phyloP scores from a whole-genome alignment of 1,140 invertebrate species.

The Chironomus tepperi region DNA sequence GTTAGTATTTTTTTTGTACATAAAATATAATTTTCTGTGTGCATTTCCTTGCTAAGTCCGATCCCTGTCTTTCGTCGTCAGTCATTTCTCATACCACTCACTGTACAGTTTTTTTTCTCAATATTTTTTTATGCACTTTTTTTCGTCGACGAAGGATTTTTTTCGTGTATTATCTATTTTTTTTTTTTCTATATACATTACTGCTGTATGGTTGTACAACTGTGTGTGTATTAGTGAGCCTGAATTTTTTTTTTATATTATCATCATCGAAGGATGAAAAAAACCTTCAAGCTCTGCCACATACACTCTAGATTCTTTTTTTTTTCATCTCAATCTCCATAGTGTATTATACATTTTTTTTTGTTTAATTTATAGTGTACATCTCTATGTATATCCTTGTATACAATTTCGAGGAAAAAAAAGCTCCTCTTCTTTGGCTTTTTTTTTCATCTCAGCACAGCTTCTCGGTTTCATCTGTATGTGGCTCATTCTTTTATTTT shows the following conservation, averaged over 20 bases:
- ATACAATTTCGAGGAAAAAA: no score
- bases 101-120: neutral
- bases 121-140: slow-evolving; percentile 3
- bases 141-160: slow-evolving; percentile 9
- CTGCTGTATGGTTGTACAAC: neutral
- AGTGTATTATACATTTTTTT: no score
- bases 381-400: no score
- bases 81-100: neutral
- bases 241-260: neutral
- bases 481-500: no score
- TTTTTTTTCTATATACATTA: neutral
- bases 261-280: slow-evolving; percentile 5
- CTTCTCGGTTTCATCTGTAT: no score
- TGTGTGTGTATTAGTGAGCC: neutral
- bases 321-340: neutral
- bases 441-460: no score
- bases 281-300: neutral
- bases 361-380: no score
- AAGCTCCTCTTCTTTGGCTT: no score
- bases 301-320: neutral
- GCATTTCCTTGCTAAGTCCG: neutral
- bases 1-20: neutral
- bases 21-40: neutral
- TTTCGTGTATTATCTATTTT: slow-evolving; percentile 16
- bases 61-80: slow-evolving; percentile 3